phyloP scores from a whole-genome alignment of 2,888 invertebrate genomes.

The Drosophila rellima region DNA sequence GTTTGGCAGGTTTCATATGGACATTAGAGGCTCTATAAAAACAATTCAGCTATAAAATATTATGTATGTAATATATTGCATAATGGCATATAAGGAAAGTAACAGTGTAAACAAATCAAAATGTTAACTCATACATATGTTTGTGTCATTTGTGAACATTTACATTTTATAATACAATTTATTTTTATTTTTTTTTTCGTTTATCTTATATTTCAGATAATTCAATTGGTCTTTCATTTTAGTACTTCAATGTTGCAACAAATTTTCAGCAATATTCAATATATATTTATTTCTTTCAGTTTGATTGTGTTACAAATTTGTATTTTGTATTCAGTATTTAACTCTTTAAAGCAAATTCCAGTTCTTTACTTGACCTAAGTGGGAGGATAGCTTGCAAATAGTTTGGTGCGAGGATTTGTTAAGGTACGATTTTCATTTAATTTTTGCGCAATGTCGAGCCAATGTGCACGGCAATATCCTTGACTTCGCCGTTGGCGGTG shows the following conservation, averaged over 20 bases:
- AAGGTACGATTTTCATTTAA: constrained; percentile 21
- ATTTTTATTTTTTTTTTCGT: constrained; percentile 21
- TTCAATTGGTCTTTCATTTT: constrained; percentile 47
- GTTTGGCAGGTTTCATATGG: constrained; percentile 51
- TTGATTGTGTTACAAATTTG: constrained; percentile 32
- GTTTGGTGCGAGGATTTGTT: constrained; percentile 17
- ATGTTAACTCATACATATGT: constrained; percentile 62
- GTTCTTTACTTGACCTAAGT: constrained; percentile 60
- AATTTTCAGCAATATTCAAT: constrained; percentile 59
- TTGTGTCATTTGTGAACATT: constrained; percentile 74
- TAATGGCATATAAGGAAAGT: constrained; percentile 62
- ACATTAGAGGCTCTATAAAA: constrained; percentile 69
- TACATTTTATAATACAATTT: constrained; percentile 71
- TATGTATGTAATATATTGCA: constrained; percentile 62
- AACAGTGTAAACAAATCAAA: constrained; percentile 69
- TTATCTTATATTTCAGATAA: constrained; percentile 2
- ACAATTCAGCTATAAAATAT: constrained; percentile 68
- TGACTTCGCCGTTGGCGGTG: constrained; percentile 1
- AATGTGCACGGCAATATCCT: constrained; percentile 59
- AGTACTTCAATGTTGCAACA: constrained; percentile 82
- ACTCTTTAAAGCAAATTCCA: constrained; percentile 66
- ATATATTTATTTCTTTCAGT: constrained; percentile 7
- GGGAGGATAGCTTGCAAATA: constrained; percentile 25
- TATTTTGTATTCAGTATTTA: constrained; percentile 9
- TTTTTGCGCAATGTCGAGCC: constrained; percentile 56